phyloP scores from a whole-genome alignment of 2,888 invertebrate genomes.

The Xestia sexstrigata region DNA sequence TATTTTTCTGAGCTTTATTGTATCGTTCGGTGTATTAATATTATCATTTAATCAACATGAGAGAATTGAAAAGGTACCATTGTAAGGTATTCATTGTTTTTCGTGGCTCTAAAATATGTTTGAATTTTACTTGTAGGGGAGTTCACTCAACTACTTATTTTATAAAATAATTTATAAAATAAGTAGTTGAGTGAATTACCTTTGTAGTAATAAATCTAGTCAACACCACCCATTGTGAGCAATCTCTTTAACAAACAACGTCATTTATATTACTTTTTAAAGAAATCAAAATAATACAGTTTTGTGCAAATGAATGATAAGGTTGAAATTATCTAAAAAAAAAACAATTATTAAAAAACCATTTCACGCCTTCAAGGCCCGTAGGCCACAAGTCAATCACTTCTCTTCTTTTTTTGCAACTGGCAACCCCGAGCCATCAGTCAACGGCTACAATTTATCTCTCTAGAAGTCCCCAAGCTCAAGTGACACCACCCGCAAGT shows the following conservation, averaged over 20 bases:
- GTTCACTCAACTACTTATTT: too few species aligned
- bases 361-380: slow-evolving; percentile 22
- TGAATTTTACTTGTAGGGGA: background rate
- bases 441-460: slow-evolving; percentile 75
- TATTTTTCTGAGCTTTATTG: background rate
- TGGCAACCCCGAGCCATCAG: slow-evolving; percentile 54
- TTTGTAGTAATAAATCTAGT: background rate
- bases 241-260: background rate
- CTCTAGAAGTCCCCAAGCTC: slow-evolving; percentile 65
- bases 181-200: background rate
- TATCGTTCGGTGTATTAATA: background rate
- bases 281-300: background rate
- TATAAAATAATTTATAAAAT: background rate
- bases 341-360: slow-evolving; percentile 38
- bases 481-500: slow-evolving; percentile 74
- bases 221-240: background rate
- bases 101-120: background rate
- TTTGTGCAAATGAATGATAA: background rate
- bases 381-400: slow-evolving; percentile 58
- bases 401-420: slow-evolving; percentile 46
- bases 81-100: background rate
- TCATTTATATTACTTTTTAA: background rate
- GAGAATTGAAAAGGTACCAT: too few species aligned
- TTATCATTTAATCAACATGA: background rate
- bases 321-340: too few species aligned